Evolutionary conservation across 2,797 vertebrate species (phyloP), one percentile per base, ranked within the genome.

Genomic region (Myotis daubentonii): DNA sequence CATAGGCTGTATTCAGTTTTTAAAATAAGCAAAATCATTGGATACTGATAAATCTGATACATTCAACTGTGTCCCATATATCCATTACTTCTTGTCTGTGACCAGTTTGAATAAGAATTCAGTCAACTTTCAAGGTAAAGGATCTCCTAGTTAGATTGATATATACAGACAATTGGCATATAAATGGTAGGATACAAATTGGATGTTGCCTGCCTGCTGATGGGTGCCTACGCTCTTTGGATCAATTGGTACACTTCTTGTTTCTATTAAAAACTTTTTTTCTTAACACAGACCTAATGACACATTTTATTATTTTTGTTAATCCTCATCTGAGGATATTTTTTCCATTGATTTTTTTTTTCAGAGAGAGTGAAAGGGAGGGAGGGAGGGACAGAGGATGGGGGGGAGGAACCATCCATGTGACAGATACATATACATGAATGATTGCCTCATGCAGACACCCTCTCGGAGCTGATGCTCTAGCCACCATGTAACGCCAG

Each of bases 171-270:
- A 65, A 17, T 28, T 60, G 84, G 76, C 65, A 28, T 80, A 19
- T 22, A 28, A 93, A 33, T 71, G 36, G 74, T 53, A 80, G 60
- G 75, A 6, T 60, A 17, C 41, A 49, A 36, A 71, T 55, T 57
- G 87, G 86, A 38, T 53, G 57, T 10, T n/a, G 70, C 60, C 80
- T 82, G 93, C 79, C 75, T 96, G 94, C 84, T 89, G 92, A 92
- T 95, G 30, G 72, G 88, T 91, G 94, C 85, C 82, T 76, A 49
- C 93, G 93, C 94, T 82, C 51, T 96, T 95, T 89, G 94, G 71
- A 79, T 96, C 89, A 94, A 83, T 95, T 96, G 95, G 97, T 96
- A 92, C 95, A 97, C 97, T 97, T 98, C 95, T 94, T 95, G 72
- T 97, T 95, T 95, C 92, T 89, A 85, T 93, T 85, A 94, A 78